phyloP scores from a whole-genome alignment of 2,797 vertebrate genomes.

The Enteromius afrohamiltoni region DNA sequence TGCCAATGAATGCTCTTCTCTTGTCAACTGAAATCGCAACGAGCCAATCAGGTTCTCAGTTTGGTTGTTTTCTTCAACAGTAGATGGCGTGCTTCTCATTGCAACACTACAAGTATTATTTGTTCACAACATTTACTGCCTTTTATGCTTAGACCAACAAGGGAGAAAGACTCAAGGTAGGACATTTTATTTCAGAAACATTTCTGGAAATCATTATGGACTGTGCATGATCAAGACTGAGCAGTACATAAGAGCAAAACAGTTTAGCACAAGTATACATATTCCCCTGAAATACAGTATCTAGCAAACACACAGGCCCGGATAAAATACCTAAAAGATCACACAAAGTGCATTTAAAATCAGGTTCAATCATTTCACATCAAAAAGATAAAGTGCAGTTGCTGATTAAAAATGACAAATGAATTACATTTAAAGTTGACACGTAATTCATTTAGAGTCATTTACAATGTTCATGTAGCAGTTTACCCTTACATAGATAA shows the following conservation, averaged over 20 bases:
- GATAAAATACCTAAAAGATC: not conserved
- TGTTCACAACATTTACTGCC: not conserved
- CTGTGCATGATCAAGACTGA: not conserved
- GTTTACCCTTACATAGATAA: conserved; percentile 1
- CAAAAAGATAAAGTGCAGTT: conserved; percentile 51
- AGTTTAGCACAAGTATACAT: not conserved
- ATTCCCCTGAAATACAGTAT: not conserved
- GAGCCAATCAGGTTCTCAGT: conserved; percentile 54
- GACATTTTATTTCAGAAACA: conserved; percentile 33
- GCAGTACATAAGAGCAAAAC: not conserved
- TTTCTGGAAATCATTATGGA: not conserved
- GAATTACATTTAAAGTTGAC: not conserved
- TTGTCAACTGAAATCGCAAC: conserved; percentile 15
- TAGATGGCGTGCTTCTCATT: conserved; percentile 13
- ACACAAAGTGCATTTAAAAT: conserved; percentile 1
- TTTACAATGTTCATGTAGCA: not conserved
- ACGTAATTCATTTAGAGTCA: not conserved
- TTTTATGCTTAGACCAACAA: not conserved
- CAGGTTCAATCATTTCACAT: conserved; percentile 11
- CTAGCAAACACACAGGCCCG: not conserved
- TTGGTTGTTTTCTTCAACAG: not conserved
- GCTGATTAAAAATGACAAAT: not conserved
- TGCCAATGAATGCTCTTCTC: conserved; percentile 27
- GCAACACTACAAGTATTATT: not conserved
- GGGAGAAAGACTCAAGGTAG: not conserved